Evolutionary conservation across 1,140 invertebrate species (phyloP).

Genomic region (Zaprionus vittiger): DNA sequence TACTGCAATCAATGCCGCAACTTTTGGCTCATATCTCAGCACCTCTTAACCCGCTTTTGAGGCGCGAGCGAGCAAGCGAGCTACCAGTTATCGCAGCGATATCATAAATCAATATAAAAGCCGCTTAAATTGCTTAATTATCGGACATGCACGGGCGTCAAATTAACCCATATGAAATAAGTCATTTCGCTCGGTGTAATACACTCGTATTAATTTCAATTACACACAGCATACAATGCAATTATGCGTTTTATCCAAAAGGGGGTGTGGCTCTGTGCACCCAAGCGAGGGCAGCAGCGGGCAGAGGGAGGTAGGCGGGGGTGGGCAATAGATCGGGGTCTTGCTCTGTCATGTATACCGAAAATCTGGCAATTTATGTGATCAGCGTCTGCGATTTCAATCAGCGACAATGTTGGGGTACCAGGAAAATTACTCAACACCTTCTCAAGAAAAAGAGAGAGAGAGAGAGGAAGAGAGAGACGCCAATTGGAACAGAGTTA

Average conservation of each 20-base stretch:
- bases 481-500: constrained; percentile 1
- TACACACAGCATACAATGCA: constrained; percentile 80
- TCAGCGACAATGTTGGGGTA: constrained; percentile 54
- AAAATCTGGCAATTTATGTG: constrained; percentile 83
- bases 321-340: constrained; percentile 14
- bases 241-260: constrained; percentile 64
- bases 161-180: constrained; percentile 72
- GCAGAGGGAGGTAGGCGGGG: background rate
- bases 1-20: constrained; percentile 5
- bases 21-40: constrained; percentile 44
- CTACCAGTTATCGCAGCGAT: constrained; percentile 44
- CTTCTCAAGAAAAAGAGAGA: constrained; percentile 43
- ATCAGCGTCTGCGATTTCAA: constrained; percentile 78
- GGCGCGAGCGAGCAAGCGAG: background rate
- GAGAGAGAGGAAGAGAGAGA: constrained; percentile 4
- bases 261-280: background rate
- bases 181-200: constrained; percentile 72
- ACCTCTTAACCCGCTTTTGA: constrained; percentile 50
- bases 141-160: constrained; percentile 67
- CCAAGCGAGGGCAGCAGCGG: background rate
- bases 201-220: constrained; percentile 83
- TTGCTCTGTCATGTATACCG: constrained; percentile 70
- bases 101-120: constrained; percentile 79
- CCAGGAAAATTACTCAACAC: constrained; percentile 75
- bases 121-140: constrained; percentile 84